Evolutionary conservation across 2,113 vertebrate genomes (phyloP).

Genomic region (Hydrochoerus hydrochaeris): DNA sequence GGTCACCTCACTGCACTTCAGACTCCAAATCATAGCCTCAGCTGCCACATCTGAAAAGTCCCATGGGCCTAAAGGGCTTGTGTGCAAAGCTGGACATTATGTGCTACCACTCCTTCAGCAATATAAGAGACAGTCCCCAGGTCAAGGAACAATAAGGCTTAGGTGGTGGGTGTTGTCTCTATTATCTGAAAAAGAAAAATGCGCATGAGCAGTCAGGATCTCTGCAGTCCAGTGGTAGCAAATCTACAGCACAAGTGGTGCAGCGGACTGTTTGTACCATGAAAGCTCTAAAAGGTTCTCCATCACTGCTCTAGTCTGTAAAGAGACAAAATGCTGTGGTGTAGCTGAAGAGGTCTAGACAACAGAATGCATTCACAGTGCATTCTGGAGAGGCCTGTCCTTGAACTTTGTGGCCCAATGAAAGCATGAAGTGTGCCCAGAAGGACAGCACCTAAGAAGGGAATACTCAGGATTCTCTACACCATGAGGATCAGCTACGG

Average conservation of each 20-base stretch:
- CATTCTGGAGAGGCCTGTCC: background rate
- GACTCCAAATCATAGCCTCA: background rate
- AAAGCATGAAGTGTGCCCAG: background rate
- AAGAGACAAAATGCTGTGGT: background rate
- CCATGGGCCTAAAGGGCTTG: background rate
- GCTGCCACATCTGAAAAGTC: background rate
- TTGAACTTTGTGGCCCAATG: background rate
- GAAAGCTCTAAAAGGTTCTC: background rate
- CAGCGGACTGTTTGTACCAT: background rate
- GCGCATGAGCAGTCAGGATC: background rate
- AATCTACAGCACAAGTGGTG: background rate
- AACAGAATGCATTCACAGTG: background rate
- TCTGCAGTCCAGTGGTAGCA: background rate
- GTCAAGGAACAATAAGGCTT: background rate
- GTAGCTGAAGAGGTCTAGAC: background rate
- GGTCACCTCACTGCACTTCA: background rate
- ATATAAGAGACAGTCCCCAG: background rate
- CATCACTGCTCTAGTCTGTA: background rate
- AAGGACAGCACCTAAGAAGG: background rate
- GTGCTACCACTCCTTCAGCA: background rate
- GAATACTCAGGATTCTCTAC: background rate
- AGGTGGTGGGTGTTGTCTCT: background rate
- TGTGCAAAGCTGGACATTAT: background rate
- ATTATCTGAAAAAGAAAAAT: background rate
- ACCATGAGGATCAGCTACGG: background rate